Percentiles rank a stretch among this genome's conserved stretches.
Evolutionary conservation across 2,888 invertebrate genomes (phyloP).

Genomic region (Andrena trimmerana): DNA sequence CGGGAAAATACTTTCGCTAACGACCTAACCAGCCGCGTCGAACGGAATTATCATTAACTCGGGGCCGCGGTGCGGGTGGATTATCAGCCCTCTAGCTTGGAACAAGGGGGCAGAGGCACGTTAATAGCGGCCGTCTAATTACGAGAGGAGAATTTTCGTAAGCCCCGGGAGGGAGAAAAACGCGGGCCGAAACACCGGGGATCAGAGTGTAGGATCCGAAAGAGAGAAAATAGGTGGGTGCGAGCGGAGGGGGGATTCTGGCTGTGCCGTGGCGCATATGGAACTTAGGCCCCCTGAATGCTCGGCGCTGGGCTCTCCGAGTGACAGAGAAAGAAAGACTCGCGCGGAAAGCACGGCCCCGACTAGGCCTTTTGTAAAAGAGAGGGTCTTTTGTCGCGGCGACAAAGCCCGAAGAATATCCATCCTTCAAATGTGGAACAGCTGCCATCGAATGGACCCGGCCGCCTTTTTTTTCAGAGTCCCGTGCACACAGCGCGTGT

Average conservation of each 20-base stretch:
- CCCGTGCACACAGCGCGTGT: constrained; percentile 66
- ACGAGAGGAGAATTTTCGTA: constrained; percentile 33
- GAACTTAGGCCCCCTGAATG: constrained; percentile 68
- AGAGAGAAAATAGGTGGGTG: constrained; percentile 17
- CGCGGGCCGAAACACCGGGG: constrained; percentile 8
- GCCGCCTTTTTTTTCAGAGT: constrained; percentile 74
- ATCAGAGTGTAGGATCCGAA: constrained; percentile 22
- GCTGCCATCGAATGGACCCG: constrained; percentile 83
- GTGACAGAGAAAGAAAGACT: constrained; percentile 55
- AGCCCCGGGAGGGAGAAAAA: constrained; percentile 14
- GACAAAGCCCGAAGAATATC: constrained; percentile 84
- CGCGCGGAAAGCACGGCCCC: constrained; percentile 73
- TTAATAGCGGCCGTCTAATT: constrained; percentile 46
- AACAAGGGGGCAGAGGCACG: not conserved
- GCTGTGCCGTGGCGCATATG: constrained; percentile 57
- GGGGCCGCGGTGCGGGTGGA: not conserved
- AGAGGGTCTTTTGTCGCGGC: constrained; percentile 77
- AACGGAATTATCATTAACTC: constrained; percentile 52
- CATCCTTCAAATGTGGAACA: constrained; percentile 85
- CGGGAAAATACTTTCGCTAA: constrained; percentile 37
- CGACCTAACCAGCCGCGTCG: constrained; percentile 36
- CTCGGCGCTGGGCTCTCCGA: constrained; percentile 53
- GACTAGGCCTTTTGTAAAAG: constrained; percentile 79
- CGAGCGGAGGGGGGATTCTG: not conserved
- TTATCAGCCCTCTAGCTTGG: constrained; percentile 23